Percentiles rank a stretch among this genome's conserved stretches.
Conservation (phyloP, 2,888 invertebrate species). For the Fissipunctia ypsillon region DNA sequence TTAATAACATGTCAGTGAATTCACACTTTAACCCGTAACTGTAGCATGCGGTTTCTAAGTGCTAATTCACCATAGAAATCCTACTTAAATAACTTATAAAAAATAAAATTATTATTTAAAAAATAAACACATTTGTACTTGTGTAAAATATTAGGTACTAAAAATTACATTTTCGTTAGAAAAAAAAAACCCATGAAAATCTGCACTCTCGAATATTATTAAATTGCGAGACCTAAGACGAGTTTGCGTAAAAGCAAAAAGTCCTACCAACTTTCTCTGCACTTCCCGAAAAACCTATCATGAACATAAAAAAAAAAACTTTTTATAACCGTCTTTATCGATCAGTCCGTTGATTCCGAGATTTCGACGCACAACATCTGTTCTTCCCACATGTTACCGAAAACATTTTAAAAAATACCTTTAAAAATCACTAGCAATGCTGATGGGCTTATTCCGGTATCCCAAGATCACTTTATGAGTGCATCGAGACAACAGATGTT, state of each 20-base stretch:
- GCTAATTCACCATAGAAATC: constrained; percentile 7
- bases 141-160: too few relatives aligned
- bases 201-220: neutral
- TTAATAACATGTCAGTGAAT: constrained; percentile 17
- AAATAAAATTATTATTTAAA: neutral
- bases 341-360: constrained; percentile 54
- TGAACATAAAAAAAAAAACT: constrained; percentile 9
- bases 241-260: neutral
- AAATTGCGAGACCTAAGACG: neutral
- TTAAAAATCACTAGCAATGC: constrained; percentile 70
- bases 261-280: constrained; percentile 27
- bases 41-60: constrained; percentile 25
- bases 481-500: constrained; percentile 72
- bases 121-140: too few relatives aligned
- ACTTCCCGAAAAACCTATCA: neutral
- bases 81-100: neutral
- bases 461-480: constrained; percentile 72
- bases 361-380: constrained; percentile 63
- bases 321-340: constrained; percentile 34
- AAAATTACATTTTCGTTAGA: neutral
- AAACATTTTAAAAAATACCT: constrained; percentile 56
- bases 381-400: constrained; percentile 59
- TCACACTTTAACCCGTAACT: constrained; percentile 39
- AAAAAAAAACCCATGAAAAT: neutral
- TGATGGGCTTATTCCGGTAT: constrained; percentile 74